These are phyloP conservation scores for Aurelia sp. DNA, from an alignment of 30 jellyfish, hydroid and myxozoan genomes.

Conservation along the genomic window DNA sequence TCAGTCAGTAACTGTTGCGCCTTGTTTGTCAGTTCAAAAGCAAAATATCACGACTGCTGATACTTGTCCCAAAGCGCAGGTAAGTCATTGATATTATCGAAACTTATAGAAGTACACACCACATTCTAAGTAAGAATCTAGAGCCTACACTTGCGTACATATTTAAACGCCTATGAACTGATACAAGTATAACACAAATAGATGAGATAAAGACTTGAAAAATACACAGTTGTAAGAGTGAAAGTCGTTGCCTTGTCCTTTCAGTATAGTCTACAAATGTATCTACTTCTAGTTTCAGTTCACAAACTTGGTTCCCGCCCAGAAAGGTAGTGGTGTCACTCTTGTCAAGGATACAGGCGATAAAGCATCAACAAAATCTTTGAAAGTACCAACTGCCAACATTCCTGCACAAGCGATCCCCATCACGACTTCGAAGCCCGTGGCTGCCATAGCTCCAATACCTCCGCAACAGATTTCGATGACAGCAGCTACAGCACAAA, in stretches of 20 bases:
- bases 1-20: conserved; percentile 30
- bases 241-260: no score
- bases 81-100: neutral
- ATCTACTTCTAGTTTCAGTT: conserved; percentile 57
- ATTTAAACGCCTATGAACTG: no score
- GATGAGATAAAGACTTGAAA: no score
- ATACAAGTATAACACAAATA: no score
- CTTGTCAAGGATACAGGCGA: conserved; percentile 77
- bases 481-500: neutral
- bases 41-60: conserved; percentile 1
- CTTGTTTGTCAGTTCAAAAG: conserved; percentile 20
- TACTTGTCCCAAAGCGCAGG: conserved; percentile 35
- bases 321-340: conserved; percentile 80
- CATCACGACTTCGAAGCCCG: neutral
- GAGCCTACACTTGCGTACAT: no score
- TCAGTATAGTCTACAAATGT: no score
- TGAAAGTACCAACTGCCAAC: neutral
- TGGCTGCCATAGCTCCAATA: neutral
- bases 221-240: no score
- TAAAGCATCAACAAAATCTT: neutral
- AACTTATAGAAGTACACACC: no score
- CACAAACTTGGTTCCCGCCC: conserved; percentile 86
- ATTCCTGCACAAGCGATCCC: neutral
- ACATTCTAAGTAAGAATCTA: no score
- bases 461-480: neutral